Percentiles rank a stretch among this genome's conserved stretches.
These are phyloP conservation scores for Hoplodrina ambigua DNA, from an alignment of 2,888 invertebrate genomes.

Conservation along the genomic window DNA sequence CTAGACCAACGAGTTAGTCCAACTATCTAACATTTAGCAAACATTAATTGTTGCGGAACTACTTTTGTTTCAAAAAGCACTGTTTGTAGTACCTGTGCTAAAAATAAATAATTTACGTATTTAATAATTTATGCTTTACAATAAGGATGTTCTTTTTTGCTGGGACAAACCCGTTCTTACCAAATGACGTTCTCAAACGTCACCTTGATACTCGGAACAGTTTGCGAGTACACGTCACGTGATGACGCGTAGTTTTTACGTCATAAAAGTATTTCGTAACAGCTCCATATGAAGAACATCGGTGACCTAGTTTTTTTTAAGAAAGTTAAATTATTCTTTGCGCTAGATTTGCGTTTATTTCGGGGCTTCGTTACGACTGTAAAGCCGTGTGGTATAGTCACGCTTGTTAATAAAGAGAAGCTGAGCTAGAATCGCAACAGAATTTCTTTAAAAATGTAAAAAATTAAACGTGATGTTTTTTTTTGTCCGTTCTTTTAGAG, in stretches of 20 bases:
- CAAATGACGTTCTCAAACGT: slow-evolving; percentile 42
- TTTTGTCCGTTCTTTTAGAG: neutral
- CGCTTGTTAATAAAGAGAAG: neutral
- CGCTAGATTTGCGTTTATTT: slow-evolving; percentile 34
- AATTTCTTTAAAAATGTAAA: neutral
- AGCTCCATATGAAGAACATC: slow-evolving; percentile 9
- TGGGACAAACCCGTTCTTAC: slow-evolving; percentile 26
- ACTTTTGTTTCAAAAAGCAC: no score
- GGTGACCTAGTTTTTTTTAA: slow-evolving; percentile 52
- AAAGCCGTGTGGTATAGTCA: neutral
- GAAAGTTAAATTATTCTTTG: slow-evolving; percentile 53
- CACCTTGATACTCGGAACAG: slow-evolving; percentile 28
- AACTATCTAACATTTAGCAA: no score
- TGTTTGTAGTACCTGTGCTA: neutral
- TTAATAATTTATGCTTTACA: neutral
- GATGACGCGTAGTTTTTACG: slow-evolving; percentile 37
- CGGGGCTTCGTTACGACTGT: slow-evolving; percentile 5
- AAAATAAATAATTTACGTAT: no score
- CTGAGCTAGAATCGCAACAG: slow-evolving; percentile 14
- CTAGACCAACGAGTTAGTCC: no score
- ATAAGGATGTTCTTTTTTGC: slow-evolving; percentile 34
- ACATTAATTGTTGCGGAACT: no score
- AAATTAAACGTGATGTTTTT: neutral
- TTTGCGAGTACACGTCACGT: slow-evolving; percentile 31
- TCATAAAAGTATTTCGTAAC: slow-evolving; percentile 48